Evolutionary conservation across 2,797 vertebrate genomes (phyloP), one percentile per base, ranked within the genome.

Genomic region (Heliangelus exortis): DNA sequence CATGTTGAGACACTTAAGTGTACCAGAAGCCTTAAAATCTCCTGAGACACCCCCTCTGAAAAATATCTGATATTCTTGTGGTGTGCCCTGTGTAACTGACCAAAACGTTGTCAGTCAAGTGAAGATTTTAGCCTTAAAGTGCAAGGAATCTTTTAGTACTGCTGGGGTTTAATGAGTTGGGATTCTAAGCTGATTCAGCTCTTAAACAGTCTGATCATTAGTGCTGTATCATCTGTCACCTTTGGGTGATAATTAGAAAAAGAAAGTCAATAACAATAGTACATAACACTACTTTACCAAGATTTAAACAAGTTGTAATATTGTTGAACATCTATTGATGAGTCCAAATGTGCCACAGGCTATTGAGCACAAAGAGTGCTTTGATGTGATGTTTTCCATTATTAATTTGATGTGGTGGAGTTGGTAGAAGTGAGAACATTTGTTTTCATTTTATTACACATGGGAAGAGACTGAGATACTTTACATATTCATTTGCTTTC

Each of bases 201-300:
- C 92, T 96, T 96, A 93, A 96, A 94, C 96, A 96, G 95, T 94
- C 92, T 83, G 95, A 97, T 98, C 97, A 97, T 98, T 98, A 98
- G 96, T 94, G 96, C 90, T 97, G 91, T 92, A 97, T 97, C 97
- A 98, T 98, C 97, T 90, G 96, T 98, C 98, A 98, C 98, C 97
- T 98, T 97, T 98, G 97, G 97, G 96, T 98, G 97, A 97, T 98
- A 98, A 98, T 98, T 98, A 98, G 97, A 97, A 98, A 97, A 97
- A 90, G 94, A 93, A 97, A 98, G 98, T 98, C 97, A 98, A 98
- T 98, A 98, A 95, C 98, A 98, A 97, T 97, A 98, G 97, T 98
- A 97, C 97, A 96, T 97, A 98, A 97, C 95, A 98, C 96, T 97
- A 97, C 96, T 98, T 98, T 96, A 97, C 97, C 87, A 97, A 98